These are phyloP conservation scores for Micrasema minimum DNA, from an alignment of 1,140 invertebrate genomes.

Conservation along the genomic window DNA sequence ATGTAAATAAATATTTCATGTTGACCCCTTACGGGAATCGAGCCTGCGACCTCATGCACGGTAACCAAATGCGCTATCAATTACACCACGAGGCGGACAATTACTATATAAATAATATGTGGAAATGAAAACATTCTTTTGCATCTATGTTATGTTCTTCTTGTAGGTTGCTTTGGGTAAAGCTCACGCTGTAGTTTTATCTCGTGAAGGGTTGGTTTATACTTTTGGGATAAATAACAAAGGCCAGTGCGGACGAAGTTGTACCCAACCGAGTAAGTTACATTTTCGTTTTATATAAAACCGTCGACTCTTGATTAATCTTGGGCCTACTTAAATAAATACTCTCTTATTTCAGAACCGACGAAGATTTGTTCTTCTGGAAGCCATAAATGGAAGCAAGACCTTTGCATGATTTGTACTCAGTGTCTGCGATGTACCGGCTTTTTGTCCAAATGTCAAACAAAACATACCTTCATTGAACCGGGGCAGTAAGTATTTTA, in stretches of 20 bases:
- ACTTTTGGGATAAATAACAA: constrained; percentile 98
- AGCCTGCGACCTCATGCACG: too few species aligned
- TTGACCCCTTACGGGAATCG: too few species aligned
- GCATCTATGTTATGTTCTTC: too few species aligned
- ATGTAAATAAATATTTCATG: too few species aligned
- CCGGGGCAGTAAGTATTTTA: constrained; percentile 83
- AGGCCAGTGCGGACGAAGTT: constrained; percentile 95
- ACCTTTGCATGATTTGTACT: constrained; percentile 90
- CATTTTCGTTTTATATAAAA: too few species aligned
- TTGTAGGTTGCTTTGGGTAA: constrained; percentile 89
- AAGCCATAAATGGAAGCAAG: constrained; percentile 82
- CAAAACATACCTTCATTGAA: constrained; percentile 79
- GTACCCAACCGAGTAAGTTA: constrained; percentile 59
- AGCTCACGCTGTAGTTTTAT: constrained; percentile 91
- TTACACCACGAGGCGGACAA: too few species aligned
- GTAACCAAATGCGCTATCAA: too few species aligned
- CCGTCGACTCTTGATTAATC: too few species aligned
- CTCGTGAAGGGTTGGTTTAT: constrained; percentile 89
- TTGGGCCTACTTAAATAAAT: background rate
- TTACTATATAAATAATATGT: too few species aligned
- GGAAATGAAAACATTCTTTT: too few species aligned
- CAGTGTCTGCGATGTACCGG: constrained; percentile 95
- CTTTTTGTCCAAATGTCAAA: constrained; percentile 87
- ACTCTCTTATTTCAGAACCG: background rate
- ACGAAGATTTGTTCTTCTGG: constrained; percentile 74